phyloP scores from a whole-genome alignment of 30 jellyfish, hydroid and myxozoan species.

The Rhopilema esculentum region DNA sequence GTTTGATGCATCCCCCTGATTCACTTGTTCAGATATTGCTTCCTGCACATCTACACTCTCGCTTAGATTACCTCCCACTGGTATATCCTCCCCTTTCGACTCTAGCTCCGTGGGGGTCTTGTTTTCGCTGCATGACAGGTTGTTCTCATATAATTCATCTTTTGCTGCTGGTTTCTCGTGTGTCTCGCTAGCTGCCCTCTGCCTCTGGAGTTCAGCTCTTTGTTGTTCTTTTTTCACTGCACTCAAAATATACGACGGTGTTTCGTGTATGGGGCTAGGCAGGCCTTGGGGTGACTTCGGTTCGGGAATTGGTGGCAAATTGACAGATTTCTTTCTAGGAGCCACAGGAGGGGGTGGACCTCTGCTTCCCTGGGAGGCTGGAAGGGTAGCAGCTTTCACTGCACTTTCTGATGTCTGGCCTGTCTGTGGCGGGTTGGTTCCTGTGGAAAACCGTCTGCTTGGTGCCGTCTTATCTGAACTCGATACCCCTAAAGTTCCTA shows the following conservation, averaged over 20 bases:
- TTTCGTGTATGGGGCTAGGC: slow-evolving; percentile 39
- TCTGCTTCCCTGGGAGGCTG: slow-evolving; percentile 3
- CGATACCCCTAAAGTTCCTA: slow-evolving; percentile 51
- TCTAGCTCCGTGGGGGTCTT: slow-evolving; percentile 47
- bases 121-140: slow-evolving; percentile 34
- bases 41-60: slow-evolving; percentile 21
- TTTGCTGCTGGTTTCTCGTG: background rate
- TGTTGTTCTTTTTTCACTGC: slow-evolving; percentile 69
- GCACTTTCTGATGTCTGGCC: background rate
- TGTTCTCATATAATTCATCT: slow-evolving; percentile 6
- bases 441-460: slow-evolving; percentile 66
- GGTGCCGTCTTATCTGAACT: slow-evolving; percentile 3
- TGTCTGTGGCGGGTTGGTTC: slow-evolving; percentile 41
- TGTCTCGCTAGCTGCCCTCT: slow-evolving; percentile 2
- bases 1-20: slow-evolving; percentile 21
- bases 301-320: slow-evolving; percentile 44
- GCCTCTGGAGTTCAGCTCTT: slow-evolving; percentile 22
- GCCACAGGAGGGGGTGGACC: slow-evolving; percentile 87
- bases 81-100: background rate
- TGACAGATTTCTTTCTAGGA: slow-evolving; percentile 69
- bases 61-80: slow-evolving; percentile 9
- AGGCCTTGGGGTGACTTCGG: slow-evolving; percentile 10
- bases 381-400: slow-evolving; percentile 44
- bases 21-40: background rate
- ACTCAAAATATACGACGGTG: slow-evolving; percentile 68